Base-by-base conservation (phyloP, 2,113 vertebrate genomes). In the Ranitomeya imitator region DNA sequence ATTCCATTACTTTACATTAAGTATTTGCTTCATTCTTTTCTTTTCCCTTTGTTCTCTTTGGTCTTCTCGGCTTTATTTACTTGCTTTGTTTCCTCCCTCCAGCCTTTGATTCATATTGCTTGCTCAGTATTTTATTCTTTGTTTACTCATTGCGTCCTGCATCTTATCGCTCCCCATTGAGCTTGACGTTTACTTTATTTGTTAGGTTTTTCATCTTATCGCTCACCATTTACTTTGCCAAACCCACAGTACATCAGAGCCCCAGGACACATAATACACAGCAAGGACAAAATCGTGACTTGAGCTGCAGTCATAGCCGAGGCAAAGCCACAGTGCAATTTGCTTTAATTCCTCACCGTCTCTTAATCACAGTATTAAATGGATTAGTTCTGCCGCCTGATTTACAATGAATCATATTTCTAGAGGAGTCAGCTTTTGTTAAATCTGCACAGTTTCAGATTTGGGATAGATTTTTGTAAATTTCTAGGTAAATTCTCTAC, bases 141-240 rank as follows among this genome's bases (percentile, higher is more conserved):
- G 82, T 84, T 84, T 84, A 69, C 82, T 84, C 51, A 3, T 84
- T 84, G 63, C 52, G 45, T 65, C 21, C 82, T 71, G 51, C 63
- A 71, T 84, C 82, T 84, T 84, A 84, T 84, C 82, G 45, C 63
- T 84, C 63, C 63, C 82, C 51, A 84, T 84, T 84, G 82, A 84
- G 63, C 14, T 26, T 55, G 82, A 71, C 82, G 45, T 84, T 84
- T 84, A 71, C 63, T 84, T 69, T 84, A 84, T 84, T 84, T 84
- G 82, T 84, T 84, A 71, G 82, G 82, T 71, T 71, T 52, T 83
- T 83, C 81, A 83, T 83, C 81, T 84, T 84, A 84, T 84, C 82
- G 60, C 63, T 84, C 52, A 84, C 63, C 82, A 84, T 84, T 84
- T 84, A 84, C 45, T 84, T 84, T 71, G 82, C 82, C 82, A 84